phyloP scores from a whole-genome alignment of 2,113 vertebrate species.

The Circaetus cinerascens region DNA sequence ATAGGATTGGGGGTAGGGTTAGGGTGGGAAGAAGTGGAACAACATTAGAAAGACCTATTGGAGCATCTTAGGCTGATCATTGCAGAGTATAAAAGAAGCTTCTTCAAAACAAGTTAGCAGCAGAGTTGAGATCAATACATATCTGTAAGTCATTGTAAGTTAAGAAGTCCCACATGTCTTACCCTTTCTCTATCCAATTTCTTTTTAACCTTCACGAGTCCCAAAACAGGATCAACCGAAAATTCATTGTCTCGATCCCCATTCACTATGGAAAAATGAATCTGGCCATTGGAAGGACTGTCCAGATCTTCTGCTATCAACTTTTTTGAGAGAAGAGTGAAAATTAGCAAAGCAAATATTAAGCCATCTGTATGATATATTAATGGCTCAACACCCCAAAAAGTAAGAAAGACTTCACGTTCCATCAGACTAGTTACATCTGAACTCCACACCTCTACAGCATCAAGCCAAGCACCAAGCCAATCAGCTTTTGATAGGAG shows the following conservation, averaged over 20 bases:
- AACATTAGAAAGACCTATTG: background rate
- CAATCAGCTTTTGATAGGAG: background rate
- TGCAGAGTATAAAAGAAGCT: background rate
- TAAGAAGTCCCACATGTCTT: slow-evolving; percentile 48
- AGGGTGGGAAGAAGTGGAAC: background rate
- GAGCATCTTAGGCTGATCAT: background rate
- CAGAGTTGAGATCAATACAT: background rate
- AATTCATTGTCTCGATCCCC: slow-evolving; percentile 92
- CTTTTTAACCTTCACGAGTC: slow-evolving; percentile 92
- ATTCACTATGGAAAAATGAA: slow-evolving; percentile 88
- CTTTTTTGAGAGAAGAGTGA: slow-evolving; percentile 68
- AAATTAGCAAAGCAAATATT: background rate
- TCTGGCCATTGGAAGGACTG: slow-evolving; percentile 86
- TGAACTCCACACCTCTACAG: background rate
- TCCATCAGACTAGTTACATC: background rate
- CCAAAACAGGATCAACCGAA: slow-evolving; percentile 85
- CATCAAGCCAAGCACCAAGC: background rate
- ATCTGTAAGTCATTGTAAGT: background rate
- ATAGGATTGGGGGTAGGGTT: background rate
- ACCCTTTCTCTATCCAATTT: slow-evolving; percentile 93
- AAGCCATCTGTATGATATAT: background rate
- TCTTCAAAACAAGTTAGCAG: background rate
- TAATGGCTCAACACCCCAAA: background rate
- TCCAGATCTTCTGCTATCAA: slow-evolving; percentile 91
- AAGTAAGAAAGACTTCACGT: background rate